Base-by-base conservation (phyloP, 2,888 invertebrate species). In the Phoenoteleia sp. region DNA sequence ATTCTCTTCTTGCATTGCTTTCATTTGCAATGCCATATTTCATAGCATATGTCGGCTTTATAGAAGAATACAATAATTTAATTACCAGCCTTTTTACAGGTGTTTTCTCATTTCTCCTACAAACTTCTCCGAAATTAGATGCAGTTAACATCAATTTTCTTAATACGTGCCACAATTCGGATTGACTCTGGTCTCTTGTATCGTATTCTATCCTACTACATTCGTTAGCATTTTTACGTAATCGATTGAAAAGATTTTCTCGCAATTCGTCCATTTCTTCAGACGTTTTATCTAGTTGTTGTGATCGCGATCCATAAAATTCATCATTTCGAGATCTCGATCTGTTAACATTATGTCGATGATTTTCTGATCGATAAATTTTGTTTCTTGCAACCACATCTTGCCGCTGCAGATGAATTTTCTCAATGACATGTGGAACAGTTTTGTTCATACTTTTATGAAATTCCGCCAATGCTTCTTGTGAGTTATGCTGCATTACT, bases 21-120 rank as follows among this genome's bases (percentile, higher is more conserved):
- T 88, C 88, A 42, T 81, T 79, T n/a, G 81, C 72, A 17, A n/a
- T 52, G 15, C 85, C 88, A 23, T 82, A 79, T 45, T 1, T 36
- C 13, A 58, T 49, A 1, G 72, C 47, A 11, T n/a, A 5, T 27
- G 64, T 29, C 3, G 21, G 33, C 1, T 6, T 19, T 1, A 33
- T 3, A 4, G 49, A 36, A 19, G 74, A 77, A 62, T 81, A 80
- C 7, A 84, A 54, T 19, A 86, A 71, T 6, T 29, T 60, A 13
- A 67, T 72, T 9, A 86, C 82, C 5, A 54, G 21, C 7, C 36
- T 19, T 15, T 15, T 29, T n/a, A 58, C 66, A 17, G 76, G 67
- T n/a, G 84, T 86, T 4, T 2, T 64, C 1, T 36, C 9, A 15
- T 27, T 58, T 45, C 29, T 80, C 17, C 72, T 33, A 39, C 86